Base-by-base conservation (phyloP, 1,140 invertebrate genomes). In the Contarinia nasturtii region DNA sequence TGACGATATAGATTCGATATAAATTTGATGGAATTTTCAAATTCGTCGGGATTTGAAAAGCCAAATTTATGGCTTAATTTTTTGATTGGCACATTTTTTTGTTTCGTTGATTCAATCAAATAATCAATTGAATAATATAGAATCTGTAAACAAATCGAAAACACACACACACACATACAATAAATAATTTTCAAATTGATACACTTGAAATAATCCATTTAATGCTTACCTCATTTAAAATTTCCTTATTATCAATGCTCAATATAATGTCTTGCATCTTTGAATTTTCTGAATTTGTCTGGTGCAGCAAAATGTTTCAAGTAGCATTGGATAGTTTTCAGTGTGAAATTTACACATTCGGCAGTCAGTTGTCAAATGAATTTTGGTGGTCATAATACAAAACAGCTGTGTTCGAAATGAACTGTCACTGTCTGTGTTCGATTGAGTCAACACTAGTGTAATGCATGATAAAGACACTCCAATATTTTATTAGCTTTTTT, bases 231-330 rank as follows among this genome's bases (percentile, higher is more conserved):
- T 48, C 47, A 27, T 22, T 48, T 15, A 48, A 19, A n/a, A 48
- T 43, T 21, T 48, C 47, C 18, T 48, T 48, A 20, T 48, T 48
- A 44, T 48, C 47, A 17, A 48, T 48, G 15, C 44, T 48, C 20
- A 48, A 14, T 11, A 48, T 21, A 20, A 48, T 36, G 17, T 48
- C 47, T 12, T 48, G 47, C 47, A 48, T 48, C 14, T 22, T 47
- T 46, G n/a, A n/a, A n/a, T n/a, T n/a, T n/a, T n/a, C n/a, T n/a
- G n/a, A n/a, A n/a, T n/a, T n/a, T n/a, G n/a, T n/a, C n/a, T n/a
- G n/a, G n/a, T n/a, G n/a, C n/a, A n/a, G n/a, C n/a, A n/a, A n/a
- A n/a, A n/a, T n/a, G n/a, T n/a, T n/a, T n/a, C n/a, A n/a, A n/a
- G n/a, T n/a, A n/a, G n/a, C n/a, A n/a, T n/a, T n/a, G n/a, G n/a